Conservation (phyloP, 2,888 invertebrate species). For the Orthonychiurus folsomi region DNA sequence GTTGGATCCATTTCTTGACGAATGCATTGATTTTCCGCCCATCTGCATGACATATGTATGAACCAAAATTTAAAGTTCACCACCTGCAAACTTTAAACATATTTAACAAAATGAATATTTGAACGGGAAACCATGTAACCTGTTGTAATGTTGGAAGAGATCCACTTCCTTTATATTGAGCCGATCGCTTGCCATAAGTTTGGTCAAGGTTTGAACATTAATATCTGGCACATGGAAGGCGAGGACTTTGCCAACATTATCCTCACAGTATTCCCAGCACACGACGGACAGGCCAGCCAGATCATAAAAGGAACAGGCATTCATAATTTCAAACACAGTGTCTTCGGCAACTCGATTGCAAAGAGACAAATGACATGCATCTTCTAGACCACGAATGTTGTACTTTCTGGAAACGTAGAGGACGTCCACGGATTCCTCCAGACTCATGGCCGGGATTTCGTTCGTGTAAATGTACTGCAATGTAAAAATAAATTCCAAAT, state of each 20-base stretch:
- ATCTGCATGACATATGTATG: conserved; percentile 4
- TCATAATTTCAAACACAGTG: conserved; percentile 33
- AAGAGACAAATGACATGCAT: conserved; percentile 28
- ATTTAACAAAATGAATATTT: too few species aligned
- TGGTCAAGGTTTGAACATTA: conserved; percentile 22
- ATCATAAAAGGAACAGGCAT: conserved; percentile 29
- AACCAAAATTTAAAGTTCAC: too few species aligned
- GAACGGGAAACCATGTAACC: neutral
- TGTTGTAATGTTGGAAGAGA: conserved; percentile 23
- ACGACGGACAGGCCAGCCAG: conserved; percentile 21
- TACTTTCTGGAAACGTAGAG: conserved; percentile 34
- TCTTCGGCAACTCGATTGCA: conserved; percentile 27
- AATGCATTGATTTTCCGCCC: conserved; percentile 16
- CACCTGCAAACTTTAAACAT: neutral
- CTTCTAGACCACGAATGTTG: conserved; percentile 29
- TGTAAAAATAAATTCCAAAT: neutral
- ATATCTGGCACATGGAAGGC: conserved; percentile 22
- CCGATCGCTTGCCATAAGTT: conserved; percentile 26
- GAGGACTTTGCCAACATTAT: conserved; percentile 26
- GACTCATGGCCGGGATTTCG: conserved; percentile 7
- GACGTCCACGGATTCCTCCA: conserved; percentile 24
- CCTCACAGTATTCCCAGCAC: conserved; percentile 34
- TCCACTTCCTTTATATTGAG: conserved; percentile 30
- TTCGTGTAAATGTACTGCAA: conserved; percentile 29
- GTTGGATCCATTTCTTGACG: conserved; percentile 12